Conservation (phyloP, 2,113 vertebrate species). For the Carassius gibelio region DNA sequence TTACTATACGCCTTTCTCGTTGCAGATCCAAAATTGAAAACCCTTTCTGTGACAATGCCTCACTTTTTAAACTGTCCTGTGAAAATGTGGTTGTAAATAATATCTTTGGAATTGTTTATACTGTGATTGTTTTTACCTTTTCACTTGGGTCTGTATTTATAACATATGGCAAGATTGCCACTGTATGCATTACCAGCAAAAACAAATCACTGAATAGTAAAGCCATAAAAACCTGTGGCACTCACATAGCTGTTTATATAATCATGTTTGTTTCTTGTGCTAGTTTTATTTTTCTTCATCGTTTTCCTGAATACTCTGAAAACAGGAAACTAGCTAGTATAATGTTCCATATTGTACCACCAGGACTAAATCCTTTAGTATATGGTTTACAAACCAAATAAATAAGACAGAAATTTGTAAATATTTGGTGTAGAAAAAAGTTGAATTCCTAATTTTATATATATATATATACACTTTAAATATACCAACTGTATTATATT, state of each 20-base stretch:
- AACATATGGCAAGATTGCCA: conserved; percentile 66
- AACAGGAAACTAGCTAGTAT: conserved; percentile 62
- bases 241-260: conserved; percentile 63
- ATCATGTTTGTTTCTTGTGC: conserved; percentile 48
- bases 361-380: conserved; percentile 57
- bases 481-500: too few relatives aligned
- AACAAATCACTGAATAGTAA: conserved; percentile 69
- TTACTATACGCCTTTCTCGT: conserved; percentile 60
- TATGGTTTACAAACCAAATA: conserved; percentile 66
- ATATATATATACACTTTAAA: too few relatives aligned
- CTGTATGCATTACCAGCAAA: conserved; percentile 62
- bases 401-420: conserved; percentile 46
- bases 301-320: conserved; percentile 61
- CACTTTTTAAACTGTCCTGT: conserved; percentile 70
- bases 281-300: conserved; percentile 58
- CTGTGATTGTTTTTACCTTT: conserved; percentile 33
- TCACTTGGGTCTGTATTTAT: conserved; percentile 57
- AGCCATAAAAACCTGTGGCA: conserved; percentile 69
- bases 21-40: conserved; percentile 60
- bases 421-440: conserved; percentile 42
- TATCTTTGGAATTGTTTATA: conserved; percentile 63
- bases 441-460: background rate
- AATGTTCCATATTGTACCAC: conserved; percentile 59
- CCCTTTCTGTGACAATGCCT: conserved; percentile 66
- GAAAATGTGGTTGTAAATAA: conserved; percentile 65